These are phyloP conservation scores for Rhagoletis zephyria DNA, from an alignment of 1,140 invertebrate genomes.

Conservation along the genomic window DNA sequence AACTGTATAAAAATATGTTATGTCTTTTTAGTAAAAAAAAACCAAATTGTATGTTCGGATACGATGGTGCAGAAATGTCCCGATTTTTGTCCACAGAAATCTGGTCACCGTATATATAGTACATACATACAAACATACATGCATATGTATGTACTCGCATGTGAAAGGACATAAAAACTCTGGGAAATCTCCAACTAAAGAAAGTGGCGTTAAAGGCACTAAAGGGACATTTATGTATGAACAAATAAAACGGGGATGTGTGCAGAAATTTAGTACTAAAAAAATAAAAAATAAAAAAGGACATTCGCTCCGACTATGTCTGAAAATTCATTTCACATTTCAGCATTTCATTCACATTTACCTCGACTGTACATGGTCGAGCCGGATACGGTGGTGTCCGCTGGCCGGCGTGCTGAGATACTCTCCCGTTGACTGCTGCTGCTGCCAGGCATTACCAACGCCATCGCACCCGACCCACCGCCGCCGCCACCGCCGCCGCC, in stretches of 20 bases:
- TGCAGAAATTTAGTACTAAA: not conserved
- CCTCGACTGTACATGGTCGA: slow-evolving; percentile 71
- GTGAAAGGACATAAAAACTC: not conserved
- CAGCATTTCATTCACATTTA: slow-evolving; percentile 59
- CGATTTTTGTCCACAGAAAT: too few relatives aligned
- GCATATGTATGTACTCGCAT: not conserved
- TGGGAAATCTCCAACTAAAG: not conserved
- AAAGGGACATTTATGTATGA: not conserved
- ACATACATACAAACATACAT: too few relatives aligned
- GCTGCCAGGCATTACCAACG: slow-evolving; percentile 56
- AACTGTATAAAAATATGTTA: too few relatives aligned
- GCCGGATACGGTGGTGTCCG: slow-evolving; percentile 69
- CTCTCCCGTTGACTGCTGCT: slow-evolving; percentile 70
- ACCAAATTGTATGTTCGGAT: too few relatives aligned
- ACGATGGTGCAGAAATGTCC: too few relatives aligned
- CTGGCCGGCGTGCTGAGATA: slow-evolving; percentile 64
- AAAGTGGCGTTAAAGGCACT: not conserved
- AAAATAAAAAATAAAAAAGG: too few relatives aligned
- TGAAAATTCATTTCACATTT: slow-evolving; percentile 35
- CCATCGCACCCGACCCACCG: slow-evolving; percentile 55
- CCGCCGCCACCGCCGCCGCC: not conserved
- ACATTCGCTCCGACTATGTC: not conserved
- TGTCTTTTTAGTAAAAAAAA: not conserved
- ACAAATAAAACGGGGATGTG: not conserved
- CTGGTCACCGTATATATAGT: too few relatives aligned